A percentile compares a stretch with the other conserved stretches of the same genome.
phyloP scores from a whole-genome alignment of 2,888 invertebrate genomes.

The Drosophila testacea region DNA sequence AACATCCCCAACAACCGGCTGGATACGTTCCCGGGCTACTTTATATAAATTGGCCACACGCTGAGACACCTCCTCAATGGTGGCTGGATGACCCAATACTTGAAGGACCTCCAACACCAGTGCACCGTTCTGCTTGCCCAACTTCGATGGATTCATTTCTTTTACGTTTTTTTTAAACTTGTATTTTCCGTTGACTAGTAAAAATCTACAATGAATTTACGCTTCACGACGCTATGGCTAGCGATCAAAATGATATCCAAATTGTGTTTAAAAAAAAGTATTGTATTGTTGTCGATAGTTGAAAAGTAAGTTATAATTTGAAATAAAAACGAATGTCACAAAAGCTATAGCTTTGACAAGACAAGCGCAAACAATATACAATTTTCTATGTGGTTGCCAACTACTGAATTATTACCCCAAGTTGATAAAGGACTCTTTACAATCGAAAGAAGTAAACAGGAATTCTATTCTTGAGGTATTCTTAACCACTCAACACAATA shows the following conservation, averaged over 20 bases:
- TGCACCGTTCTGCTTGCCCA: slow-evolving; percentile 70
- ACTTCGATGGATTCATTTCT: slow-evolving; percentile 61
- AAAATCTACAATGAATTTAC: slow-evolving; percentile 64
- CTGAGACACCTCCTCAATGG: slow-evolving; percentile 53
- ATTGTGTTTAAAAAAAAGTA: slow-evolving; percentile 52
- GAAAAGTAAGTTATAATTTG: slow-evolving; percentile 41
- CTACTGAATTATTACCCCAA: slow-evolving; percentile 1
- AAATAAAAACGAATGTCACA: slow-evolving; percentile 14
- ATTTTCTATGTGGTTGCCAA: background rate
- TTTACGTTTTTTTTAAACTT: background rate
- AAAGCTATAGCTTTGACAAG: slow-evolving; percentile 27
- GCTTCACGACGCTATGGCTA: slow-evolving; percentile 36
- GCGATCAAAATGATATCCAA: slow-evolving; percentile 46
- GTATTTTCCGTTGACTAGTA: slow-evolving; percentile 34
- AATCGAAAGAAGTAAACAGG: slow-evolving; percentile 8
- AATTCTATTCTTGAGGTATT: slow-evolving; percentile 18
- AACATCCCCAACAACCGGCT: slow-evolving; percentile 65
- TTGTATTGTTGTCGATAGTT: slow-evolving; percentile 39
- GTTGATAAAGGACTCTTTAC: background rate
- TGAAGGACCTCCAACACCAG: slow-evolving; percentile 66
- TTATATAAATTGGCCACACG: slow-evolving; percentile 61
- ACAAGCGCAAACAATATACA: slow-evolving; percentile 22
- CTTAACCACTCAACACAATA: slow-evolving; percentile 4
- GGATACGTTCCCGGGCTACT: slow-evolving; percentile 50
- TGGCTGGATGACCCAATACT: slow-evolving; percentile 67